Conservation (phyloP, 1,140 invertebrate genomes). For the Pogonomyrmex californicus region DNA sequence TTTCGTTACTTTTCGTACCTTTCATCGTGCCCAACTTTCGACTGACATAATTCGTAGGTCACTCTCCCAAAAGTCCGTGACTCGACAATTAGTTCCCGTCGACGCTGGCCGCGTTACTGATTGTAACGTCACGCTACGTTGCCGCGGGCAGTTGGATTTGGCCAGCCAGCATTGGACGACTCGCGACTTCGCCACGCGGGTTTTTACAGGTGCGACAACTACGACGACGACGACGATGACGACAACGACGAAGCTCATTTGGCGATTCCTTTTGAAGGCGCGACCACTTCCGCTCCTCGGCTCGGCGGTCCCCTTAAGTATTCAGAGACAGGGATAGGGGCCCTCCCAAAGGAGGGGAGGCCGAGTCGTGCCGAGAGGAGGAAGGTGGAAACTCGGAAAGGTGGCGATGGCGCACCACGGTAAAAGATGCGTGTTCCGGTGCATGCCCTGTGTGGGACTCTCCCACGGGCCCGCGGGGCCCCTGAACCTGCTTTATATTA, state of each 20-base stretch:
- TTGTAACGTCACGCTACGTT: slow-evolving; percentile 25
- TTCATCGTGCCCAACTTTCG: background rate
- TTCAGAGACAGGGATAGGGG: slow-evolving; percentile 9
- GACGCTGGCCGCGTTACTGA: slow-evolving; percentile 21
- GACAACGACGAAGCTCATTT: slow-evolving; percentile 42
- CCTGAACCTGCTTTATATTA: slow-evolving; percentile 64
- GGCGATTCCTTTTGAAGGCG: slow-evolving; percentile 57
- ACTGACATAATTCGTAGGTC: background rate
- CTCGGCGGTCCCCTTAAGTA: slow-evolving; percentile 41
- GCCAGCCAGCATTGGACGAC: slow-evolving; percentile 24
- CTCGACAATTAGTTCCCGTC: slow-evolving; percentile 1
- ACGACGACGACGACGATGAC: slow-evolving; percentile 28
- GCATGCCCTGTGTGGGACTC: slow-evolving; percentile 85
- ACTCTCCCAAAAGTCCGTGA: slow-evolving; percentile 36
- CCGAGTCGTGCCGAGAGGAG: background rate
- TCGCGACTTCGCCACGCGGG: background rate
- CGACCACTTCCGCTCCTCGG: slow-evolving; percentile 65
- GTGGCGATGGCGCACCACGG: slow-evolving; percentile 64
- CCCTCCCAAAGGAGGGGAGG: background rate
- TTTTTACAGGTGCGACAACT: slow-evolving; percentile 42
- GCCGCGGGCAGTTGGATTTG: slow-evolving; percentile 5
- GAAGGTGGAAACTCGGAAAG: slow-evolving; percentile 60
- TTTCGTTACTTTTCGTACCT: too few relatives aligned
- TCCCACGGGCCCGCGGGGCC: slow-evolving; percentile 84
- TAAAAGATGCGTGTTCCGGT: slow-evolving; percentile 82